Conservation (phyloP, 2,113 vertebrate genomes). For the Balaeniceps rex region DNA sequence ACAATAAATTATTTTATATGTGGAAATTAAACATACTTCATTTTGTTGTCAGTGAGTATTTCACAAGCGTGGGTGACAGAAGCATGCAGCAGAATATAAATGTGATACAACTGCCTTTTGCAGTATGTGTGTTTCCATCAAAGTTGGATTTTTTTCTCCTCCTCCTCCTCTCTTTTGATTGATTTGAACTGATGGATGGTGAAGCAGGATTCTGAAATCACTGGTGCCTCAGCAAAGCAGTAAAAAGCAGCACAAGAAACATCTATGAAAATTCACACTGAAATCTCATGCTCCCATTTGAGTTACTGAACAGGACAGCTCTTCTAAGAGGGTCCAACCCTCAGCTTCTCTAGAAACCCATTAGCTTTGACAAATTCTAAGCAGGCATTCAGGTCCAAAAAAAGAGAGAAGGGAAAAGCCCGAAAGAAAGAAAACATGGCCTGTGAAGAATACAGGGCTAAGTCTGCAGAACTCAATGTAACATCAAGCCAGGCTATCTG, state of each 20-base stretch:
- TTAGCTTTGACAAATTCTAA: neutral
- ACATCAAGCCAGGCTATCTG: neutral
- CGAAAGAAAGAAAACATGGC: neutral
- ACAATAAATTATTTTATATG: neutral
- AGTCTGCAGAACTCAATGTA: neutral
- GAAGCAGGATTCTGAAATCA: neutral
- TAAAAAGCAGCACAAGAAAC: neutral
- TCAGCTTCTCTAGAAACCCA: neutral
- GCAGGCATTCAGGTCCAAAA: neutral
- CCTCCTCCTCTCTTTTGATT: neutral
- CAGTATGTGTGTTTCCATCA: neutral
- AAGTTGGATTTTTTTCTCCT: neutral
- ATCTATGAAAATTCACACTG: neutral
- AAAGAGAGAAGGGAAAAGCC: neutral
- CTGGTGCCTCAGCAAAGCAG: neutral
- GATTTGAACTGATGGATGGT: neutral
- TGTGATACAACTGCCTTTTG: neutral
- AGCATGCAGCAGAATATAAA: slow-evolving; percentile 12
- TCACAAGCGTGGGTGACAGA: neutral
- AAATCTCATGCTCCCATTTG: neutral
- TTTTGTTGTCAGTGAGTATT: slow-evolving; percentile 19
- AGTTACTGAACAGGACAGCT: neutral
- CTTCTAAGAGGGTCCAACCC: neutral
- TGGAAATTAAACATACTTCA: slow-evolving; percentile 17
- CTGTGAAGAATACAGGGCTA: neutral